These are phyloP conservation scores for Naja naja DNA, from an alignment of 2,113 vertebrate genomes.

Conservation along the genomic window DNA sequence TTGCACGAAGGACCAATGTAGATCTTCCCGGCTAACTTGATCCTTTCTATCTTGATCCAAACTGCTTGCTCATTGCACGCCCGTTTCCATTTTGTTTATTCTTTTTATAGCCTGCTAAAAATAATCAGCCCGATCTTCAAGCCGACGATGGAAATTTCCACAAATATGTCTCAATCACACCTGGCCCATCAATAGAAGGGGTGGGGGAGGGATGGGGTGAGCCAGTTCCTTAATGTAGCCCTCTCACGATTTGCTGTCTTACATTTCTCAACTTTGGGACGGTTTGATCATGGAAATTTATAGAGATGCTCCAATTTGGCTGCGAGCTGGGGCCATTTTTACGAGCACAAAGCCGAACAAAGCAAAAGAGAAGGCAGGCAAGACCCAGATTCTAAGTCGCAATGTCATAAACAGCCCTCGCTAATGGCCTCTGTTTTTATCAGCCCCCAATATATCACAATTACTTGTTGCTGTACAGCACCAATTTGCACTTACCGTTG, in stretches of 20 bases:
- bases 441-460: conserved; percentile 82
- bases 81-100: not conserved
- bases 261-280: conserved; percentile 91
- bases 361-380: conserved; percentile 82
- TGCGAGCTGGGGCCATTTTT: conserved; percentile 88
- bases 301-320: conserved; percentile 83
- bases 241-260: conserved; percentile 74
- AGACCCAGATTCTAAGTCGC: conserved; percentile 80
- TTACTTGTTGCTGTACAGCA: conserved; percentile 67
- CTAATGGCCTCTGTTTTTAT: conserved; percentile 84
- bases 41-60: not conserved
- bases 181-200: conserved; percentile 19
- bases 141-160: conserved; percentile 61
- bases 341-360: conserved; percentile 67
- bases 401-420: conserved; percentile 88
- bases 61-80: not conserved
- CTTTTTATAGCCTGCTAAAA: not conserved
- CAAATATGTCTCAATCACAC: not conserved
- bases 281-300: conserved; percentile 82
- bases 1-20: not conserved
- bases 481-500: conserved; percentile 24
- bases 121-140: conserved; percentile 29
- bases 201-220: not conserved
- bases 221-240: conserved; percentile 67
- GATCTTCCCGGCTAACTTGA: not conserved